phyloP scores from a whole-genome alignment of 2,888 invertebrate species.

The Tenthredo amoena region DNA sequence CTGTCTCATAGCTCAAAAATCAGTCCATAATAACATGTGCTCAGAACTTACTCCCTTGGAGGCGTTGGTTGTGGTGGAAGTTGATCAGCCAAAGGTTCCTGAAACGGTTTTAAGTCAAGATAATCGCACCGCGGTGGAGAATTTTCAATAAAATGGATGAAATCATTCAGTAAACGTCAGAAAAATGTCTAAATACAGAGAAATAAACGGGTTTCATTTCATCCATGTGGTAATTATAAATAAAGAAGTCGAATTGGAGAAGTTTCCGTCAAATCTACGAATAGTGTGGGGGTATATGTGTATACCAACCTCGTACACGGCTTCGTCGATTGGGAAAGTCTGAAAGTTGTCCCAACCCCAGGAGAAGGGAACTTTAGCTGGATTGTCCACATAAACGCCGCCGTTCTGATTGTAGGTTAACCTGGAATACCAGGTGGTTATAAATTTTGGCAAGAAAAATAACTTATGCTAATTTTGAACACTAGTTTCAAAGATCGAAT shows the following conservation, averaged over 20 bases:
- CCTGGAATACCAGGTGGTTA: constrained; percentile 58
- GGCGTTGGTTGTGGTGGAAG: not conserved
- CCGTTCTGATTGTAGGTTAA: constrained; percentile 69
- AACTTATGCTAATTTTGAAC: not conserved
- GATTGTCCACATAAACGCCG: constrained; percentile 66
- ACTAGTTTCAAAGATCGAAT: not conserved
- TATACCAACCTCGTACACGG: constrained; percentile 59
- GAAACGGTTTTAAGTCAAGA: not conserved
- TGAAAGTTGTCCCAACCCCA: constrained; percentile 65
- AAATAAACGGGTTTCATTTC: not conserved
- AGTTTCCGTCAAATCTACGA: not conserved
- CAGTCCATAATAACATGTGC: not conserved
- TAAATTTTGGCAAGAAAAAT: not conserved
- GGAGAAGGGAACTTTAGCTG: constrained; percentile 59
- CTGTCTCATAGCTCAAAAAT: constrained; percentile 1
- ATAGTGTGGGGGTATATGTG: not conserved
- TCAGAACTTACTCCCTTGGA: constrained; percentile 11
- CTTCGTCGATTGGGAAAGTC: constrained; percentile 57
- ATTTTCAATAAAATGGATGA: not conserved
- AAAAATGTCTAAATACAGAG: not conserved
- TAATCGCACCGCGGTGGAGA: not conserved
- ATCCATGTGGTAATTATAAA: not conserved
- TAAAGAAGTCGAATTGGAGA: constrained; percentile 1
- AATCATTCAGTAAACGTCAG: not conserved
- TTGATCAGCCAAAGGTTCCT: constrained; percentile 24